phyloP scores from a whole-genome alignment of 2,888 invertebrate species.

The Lissocephala sabroskyi region DNA sequence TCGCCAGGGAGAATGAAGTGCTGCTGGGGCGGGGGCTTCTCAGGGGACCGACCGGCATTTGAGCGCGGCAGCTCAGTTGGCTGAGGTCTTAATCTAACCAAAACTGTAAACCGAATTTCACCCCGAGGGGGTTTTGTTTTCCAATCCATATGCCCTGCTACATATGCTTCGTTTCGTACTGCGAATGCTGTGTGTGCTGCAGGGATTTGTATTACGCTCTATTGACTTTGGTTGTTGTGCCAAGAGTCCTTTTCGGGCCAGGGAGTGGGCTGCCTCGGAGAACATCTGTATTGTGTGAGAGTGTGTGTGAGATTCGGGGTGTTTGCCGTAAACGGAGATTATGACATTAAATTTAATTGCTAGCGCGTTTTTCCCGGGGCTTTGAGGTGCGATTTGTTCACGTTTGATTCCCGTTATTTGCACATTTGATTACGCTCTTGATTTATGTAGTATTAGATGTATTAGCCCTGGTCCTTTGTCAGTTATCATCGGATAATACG shows the following conservation, averaged over 20 bases:
- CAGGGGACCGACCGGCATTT: no score
- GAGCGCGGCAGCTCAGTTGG: conserved; percentile 23
- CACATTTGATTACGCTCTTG: conserved; percentile 44
- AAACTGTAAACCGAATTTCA: conserved; percentile 59
- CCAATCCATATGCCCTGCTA: conserved; percentile 35
- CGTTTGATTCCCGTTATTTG: conserved; percentile 32
- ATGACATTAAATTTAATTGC: conserved; percentile 68
- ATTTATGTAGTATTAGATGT: conserved; percentile 43
- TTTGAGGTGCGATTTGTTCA: conserved; percentile 20
- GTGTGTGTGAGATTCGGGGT: conserved; percentile 34
- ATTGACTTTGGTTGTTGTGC: conserved; percentile 58
- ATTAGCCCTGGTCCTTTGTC: no score
- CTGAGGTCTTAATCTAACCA: conserved; percentile 72
- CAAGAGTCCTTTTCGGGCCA: no score
- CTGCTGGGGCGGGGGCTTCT: conserved; percentile 20
- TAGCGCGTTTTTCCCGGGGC: conserved; percentile 20
- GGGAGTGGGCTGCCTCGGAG: conserved; percentile 36
- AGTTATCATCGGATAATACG: no score
- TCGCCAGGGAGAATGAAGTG: conserved; percentile 4
- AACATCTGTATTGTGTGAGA: conserved; percentile 1
- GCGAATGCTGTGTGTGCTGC: conserved; percentile 43
- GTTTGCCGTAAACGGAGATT: conserved; percentile 63
- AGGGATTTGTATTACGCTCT: conserved; percentile 65
- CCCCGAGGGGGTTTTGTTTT: conserved; percentile 41
- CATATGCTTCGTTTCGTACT: conserved; percentile 21